Conservation (phyloP, 2,113 vertebrate genomes). For the Clarias magur region DNA sequence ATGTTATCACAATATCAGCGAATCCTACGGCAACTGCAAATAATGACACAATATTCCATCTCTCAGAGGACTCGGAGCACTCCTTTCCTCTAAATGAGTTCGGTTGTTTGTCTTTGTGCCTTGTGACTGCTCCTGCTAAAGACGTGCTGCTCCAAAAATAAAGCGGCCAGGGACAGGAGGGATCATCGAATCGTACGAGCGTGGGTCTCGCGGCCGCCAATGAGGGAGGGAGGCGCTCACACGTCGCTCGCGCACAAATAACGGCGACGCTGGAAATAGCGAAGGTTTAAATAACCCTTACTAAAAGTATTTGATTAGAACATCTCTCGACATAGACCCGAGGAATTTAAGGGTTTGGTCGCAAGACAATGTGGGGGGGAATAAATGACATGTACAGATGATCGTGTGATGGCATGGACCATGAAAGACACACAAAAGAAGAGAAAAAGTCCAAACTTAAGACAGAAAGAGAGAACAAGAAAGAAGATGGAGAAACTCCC, state of each 20-base stretch:
- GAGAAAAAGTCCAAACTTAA: slow-evolving; percentile 14
- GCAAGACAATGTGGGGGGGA: slow-evolving; percentile 29
- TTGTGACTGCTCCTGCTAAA: slow-evolving; percentile 96
- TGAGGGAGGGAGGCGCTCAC: not conserved
- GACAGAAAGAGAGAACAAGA: slow-evolving; percentile 40
- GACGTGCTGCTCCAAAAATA: slow-evolving; percentile 94
- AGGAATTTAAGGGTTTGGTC: not conserved
- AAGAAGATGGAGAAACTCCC: slow-evolving; percentile 15
- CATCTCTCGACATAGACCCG: not conserved
- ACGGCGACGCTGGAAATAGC: not conserved
- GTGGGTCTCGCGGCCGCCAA: slow-evolving; percentile 69
- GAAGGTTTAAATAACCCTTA: slow-evolving; percentile 12
- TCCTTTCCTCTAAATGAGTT: slow-evolving; percentile 75
- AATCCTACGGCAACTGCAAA: slow-evolving; percentile 49
- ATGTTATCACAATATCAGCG: slow-evolving; percentile 43
- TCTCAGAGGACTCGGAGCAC: slow-evolving; percentile 44
- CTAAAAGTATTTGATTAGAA: not conserved
- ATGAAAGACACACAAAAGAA: slow-evolving; percentile 4
- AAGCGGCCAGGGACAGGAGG: slow-evolving; percentile 66
- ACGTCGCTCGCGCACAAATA: slow-evolving; percentile 16
- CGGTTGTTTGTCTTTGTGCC: slow-evolving; percentile 97
- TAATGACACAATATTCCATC: slow-evolving; percentile 50
- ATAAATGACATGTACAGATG: not conserved
- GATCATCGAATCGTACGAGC: slow-evolving; percentile 70
- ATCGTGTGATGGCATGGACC: slow-evolving; percentile 1